phyloP scores from a whole-genome alignment of 2,888 invertebrate genomes.

The Galeopsomyia nigrocyanea region DNA sequence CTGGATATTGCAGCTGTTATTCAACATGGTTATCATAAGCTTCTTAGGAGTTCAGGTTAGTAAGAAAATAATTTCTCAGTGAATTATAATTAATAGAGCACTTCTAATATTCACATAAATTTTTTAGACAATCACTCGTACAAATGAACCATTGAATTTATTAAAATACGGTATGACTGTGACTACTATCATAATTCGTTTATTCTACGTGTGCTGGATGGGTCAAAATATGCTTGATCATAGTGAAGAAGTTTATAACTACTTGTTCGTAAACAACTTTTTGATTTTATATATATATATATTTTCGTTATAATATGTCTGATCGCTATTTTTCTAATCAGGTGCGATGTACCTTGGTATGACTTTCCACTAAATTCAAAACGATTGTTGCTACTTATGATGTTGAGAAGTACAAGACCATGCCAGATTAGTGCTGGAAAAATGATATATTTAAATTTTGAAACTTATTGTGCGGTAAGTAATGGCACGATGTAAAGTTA shows the following conservation, averaged over 20 bases:
- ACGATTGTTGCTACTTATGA: slow-evolving; percentile 25
- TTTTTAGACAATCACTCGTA: slow-evolving; percentile 18
- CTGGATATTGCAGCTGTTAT: slow-evolving; percentile 32
- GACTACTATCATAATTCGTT: slow-evolving; percentile 18
- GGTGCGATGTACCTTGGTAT: slow-evolving; percentile 28
- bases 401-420: slow-evolving; percentile 25
- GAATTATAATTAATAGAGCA: not conserved
- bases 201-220: slow-evolving; percentile 31
- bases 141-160: not conserved
- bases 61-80: not conserved
- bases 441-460: slow-evolving; percentile 26
- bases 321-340: not conserved
- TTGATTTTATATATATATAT: not conserved
- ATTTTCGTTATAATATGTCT: too few relatives aligned
- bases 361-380: slow-evolving; percentile 23
- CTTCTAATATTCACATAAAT: not conserved
- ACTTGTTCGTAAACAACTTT: slow-evolving; percentile 23
- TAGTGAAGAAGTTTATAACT: slow-evolving; percentile 14
- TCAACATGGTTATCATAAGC: slow-evolving; percentile 35
- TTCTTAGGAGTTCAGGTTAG: slow-evolving; percentile 33
- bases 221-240: slow-evolving; percentile 34
- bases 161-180: slow-evolving; percentile 17
- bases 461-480: slow-evolving; percentile 31
- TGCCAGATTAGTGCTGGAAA: slow-evolving; percentile 26
- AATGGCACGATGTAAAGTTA: not conserved